Evolutionary conservation across 2,797 vertebrate species (phyloP).

Genomic region (Scyliorhinus canicula): DNA sequence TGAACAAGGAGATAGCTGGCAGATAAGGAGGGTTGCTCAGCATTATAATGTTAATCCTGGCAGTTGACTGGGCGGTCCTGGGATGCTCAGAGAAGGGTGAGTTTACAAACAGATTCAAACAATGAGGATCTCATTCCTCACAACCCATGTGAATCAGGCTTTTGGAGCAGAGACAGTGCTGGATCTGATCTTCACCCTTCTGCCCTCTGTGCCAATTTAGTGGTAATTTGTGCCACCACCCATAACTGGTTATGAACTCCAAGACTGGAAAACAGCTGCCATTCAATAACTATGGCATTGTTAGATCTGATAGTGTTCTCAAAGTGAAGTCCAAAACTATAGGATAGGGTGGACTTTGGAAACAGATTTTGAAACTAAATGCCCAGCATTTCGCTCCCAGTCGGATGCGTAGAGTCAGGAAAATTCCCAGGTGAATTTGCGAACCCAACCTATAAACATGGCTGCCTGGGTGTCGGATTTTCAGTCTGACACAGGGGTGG

Average conservation of each 20-base stretch:
- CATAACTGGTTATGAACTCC: background rate
- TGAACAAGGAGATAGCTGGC: background rate
- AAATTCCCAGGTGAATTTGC: no score
- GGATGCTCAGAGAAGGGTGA: background rate
- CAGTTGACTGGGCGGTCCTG: background rate
- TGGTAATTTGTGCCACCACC: no score
- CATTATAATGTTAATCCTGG: background rate
- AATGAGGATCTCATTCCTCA: background rate
- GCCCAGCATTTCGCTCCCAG: no score
- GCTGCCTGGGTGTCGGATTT: no score
- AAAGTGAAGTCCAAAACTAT: background rate
- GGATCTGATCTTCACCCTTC: background rate
- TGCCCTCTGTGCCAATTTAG: no score
- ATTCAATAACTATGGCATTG: background rate
- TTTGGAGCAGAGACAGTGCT: background rate
- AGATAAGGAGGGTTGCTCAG: background rate
- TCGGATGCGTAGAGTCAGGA: no score
- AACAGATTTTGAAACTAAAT: no score
- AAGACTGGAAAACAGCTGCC: background rate
- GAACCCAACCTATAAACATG: no score
- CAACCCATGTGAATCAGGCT: background rate
- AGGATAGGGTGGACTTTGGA: no score
- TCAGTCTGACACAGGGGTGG: no score
- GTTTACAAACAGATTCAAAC: background rate
- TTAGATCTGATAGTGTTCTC: no score